Evolutionary conservation across 1,140 invertebrate species (phyloP).

Genomic region (Contarinia nasturtii): DNA sequence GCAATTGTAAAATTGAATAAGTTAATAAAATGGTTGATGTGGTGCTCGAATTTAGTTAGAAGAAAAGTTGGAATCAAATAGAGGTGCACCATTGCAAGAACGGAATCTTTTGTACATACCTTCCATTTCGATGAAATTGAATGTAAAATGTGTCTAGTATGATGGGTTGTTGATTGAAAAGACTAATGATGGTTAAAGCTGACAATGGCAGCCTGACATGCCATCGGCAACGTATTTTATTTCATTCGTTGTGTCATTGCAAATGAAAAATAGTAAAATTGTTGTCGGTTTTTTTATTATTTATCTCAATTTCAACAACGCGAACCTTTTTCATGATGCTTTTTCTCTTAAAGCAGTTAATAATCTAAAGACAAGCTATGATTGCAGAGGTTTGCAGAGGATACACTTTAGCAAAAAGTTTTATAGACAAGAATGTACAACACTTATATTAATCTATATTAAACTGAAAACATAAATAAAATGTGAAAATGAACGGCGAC

Average conservation of each 20-base stretch:
- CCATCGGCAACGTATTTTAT: no score
- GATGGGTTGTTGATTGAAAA: background rate
- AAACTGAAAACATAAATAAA: background rate
- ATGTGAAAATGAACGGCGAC: background rate
- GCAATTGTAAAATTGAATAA: no score
- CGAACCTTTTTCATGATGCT: no score
- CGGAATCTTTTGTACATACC: no score
- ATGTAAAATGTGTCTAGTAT: background rate
- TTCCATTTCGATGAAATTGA: background rate
- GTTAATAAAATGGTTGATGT: no score
- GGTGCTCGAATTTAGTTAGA: no score
- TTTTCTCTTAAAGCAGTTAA: no score
- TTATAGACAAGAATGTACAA: background rate
- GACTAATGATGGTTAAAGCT: background rate
- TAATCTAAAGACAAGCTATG: background rate
- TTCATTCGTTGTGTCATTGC: background rate
- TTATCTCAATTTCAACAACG: no score
- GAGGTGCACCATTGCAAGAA: no score
- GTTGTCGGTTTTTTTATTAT: background rate
- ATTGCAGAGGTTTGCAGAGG: background rate
- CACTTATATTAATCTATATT: background rate
- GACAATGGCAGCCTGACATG: background rate
- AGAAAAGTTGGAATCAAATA: no score
- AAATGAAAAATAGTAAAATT: background rate
- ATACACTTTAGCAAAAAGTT: background rate